Base-by-base conservation (phyloP, 2,797 vertebrate genomes). In the Myotis myotis region DNA sequence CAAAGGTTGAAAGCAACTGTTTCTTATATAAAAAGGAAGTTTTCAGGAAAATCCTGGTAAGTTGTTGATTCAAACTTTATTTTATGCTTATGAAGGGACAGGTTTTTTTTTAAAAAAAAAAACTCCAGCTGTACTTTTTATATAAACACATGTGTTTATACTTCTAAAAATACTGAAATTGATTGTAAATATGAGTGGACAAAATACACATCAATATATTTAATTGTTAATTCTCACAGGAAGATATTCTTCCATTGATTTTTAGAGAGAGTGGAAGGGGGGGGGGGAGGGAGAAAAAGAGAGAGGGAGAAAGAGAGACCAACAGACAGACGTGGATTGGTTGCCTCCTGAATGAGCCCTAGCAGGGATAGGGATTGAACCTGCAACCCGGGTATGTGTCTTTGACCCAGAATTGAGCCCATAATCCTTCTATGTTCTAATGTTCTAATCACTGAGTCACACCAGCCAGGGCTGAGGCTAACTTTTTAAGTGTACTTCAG, bases 1-100 rank as follows among this genome's bases (percentile, higher is more conserved):
- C 28, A 49, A 57, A 66, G 6, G 16, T 57, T 92, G 12, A 79
- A 92, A 93, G 74, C 64, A 75, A 38, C 2, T 23, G 2, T 36
- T 92, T 89, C 64, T 75, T 57, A 81, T 28, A 57, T 30, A 89
- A 87, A 75, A 94, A 41, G 17, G 4, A 94, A 0, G 22, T 53
- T 89, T 96, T 87, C 89, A 89, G 60, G 33, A 94, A 70, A 96
- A 74, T 85, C n/a, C 55, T 87, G 94, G 96, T 96, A 89, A 96
- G 96, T 96, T 83, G 41, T 25, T 90, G 23, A 95, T 38, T 91
- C 15, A 90, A 64, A 87, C 12, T 22, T 84, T 49, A 22, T 91
- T 72, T 86, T 89, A 92, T 83, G 10, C 53, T 11, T 71, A 6
- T 72, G 15, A 44, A 30, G 9, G 3, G 3, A 89, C 23, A 81